These are phyloP conservation scores for Telmatherina bonti DNA, from an alignment of 2,797 vertebrate genomes.

Conservation along the genomic window DNA sequence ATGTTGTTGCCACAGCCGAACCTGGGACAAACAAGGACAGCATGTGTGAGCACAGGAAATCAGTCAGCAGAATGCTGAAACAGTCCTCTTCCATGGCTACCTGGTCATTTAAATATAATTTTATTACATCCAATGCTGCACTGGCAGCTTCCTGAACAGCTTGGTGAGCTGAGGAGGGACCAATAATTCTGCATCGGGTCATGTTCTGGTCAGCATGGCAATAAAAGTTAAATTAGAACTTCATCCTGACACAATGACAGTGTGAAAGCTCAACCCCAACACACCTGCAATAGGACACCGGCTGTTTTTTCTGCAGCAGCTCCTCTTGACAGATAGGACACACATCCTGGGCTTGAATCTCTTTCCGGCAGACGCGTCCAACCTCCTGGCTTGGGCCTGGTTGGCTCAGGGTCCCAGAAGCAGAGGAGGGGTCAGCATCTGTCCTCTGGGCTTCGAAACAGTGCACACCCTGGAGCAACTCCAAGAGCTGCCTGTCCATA, in stretches of 20 bases:
- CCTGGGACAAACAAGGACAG: slow-evolving; percentile 56
- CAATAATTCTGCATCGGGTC: slow-evolving; percentile 24
- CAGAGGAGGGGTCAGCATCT: not conserved
- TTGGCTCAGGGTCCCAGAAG: not conserved
- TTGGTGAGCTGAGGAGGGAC: slow-evolving; percentile 21
- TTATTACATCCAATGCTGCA: slow-evolving; percentile 34
- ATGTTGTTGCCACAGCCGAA: slow-evolving; percentile 83
- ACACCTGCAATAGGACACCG: slow-evolving; percentile 83
- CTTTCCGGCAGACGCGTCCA: slow-evolving; percentile 67
- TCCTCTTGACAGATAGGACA: slow-evolving; percentile 85
- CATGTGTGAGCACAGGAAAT: not conserved
- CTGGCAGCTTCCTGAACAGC: slow-evolving; percentile 36
- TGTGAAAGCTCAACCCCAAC: not conserved
- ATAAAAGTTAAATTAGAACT: slow-evolving; percentile 13
- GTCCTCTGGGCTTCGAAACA: slow-evolving; percentile 29
- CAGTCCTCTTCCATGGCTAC: slow-evolving; percentile 6
- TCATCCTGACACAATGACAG: slow-evolving; percentile 1
- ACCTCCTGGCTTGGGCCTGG: slow-evolving; percentile 21
- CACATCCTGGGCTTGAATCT: slow-evolving; percentile 72
- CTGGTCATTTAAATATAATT: slow-evolving; percentile 4
- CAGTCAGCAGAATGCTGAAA: slow-evolving; percentile 1
- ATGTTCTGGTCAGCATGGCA: slow-evolving; percentile 27
- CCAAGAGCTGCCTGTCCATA: slow-evolving; percentile 79
- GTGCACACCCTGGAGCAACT: slow-evolving; percentile 75
- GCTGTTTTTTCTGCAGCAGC: slow-evolving; percentile 78